Evolutionary conservation across 2,113 vertebrate species (phyloP).

Genomic region (Acanthisitta chloris): DNA sequence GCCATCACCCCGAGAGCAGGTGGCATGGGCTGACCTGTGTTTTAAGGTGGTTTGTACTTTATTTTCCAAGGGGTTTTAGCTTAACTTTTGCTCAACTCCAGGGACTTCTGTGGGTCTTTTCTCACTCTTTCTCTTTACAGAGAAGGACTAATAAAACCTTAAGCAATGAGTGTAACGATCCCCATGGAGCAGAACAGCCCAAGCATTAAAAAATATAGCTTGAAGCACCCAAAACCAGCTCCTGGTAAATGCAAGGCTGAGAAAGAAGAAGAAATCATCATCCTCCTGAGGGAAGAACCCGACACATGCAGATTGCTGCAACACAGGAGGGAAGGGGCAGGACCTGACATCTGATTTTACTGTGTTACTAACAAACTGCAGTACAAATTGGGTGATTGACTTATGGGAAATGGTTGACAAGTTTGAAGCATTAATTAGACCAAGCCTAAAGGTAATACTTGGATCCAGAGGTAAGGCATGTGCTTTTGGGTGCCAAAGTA

Average conservation of each 20-base stretch:
- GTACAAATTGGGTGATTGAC: not conserved
- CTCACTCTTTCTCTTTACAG: not conserved
- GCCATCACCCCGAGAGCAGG: not conserved
- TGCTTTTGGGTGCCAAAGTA: not conserved
- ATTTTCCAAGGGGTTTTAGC: not conserved
- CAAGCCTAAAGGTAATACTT: not conserved
- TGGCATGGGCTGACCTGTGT: accelerated
- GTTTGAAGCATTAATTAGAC: not conserved
- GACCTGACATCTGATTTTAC: not conserved
- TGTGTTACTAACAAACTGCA: not conserved
- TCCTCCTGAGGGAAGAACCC: not conserved
- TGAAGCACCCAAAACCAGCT: not conserved
- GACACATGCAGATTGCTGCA: not conserved
- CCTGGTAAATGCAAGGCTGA: not conserved
- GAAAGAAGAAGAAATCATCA: not conserved
- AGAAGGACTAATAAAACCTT: not conserved
- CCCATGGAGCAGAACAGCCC: accelerated
- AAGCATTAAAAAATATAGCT: not conserved
- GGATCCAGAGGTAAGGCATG: accelerated
- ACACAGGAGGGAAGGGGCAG: not conserved
- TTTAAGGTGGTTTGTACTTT: not conserved
- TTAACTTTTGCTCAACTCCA: not conserved
- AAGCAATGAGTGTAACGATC: not conserved
- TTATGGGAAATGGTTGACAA: not conserved
- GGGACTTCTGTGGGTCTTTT: not conserved